Conservation (phyloP, 2,797 vertebrate genomes). For the Ispidina picta region DNA sequence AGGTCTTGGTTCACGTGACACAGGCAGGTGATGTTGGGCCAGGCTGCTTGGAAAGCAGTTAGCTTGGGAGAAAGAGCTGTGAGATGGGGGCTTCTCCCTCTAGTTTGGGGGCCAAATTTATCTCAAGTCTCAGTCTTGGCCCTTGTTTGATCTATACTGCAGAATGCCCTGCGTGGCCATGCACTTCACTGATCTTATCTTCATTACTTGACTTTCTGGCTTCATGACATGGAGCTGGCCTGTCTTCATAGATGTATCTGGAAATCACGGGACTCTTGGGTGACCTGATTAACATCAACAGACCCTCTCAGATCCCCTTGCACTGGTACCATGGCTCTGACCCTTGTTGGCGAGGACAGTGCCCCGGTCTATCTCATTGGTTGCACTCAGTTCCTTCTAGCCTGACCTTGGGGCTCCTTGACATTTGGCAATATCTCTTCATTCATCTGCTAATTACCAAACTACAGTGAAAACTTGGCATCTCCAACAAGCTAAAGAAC, state of each 20-base stretch:
- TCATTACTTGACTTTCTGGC: background rate
- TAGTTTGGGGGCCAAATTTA: background rate
- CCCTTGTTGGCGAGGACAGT: background rate
- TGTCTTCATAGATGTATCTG: accelerated
- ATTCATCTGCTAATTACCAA: background rate
- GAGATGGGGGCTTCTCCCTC: background rate
- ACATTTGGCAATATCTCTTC: background rate
- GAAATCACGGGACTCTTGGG: background rate
- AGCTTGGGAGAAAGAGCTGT: background rate
- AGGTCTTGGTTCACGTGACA: background rate
- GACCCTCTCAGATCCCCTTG: background rate
- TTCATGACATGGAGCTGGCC: background rate
- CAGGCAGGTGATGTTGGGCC: background rate
- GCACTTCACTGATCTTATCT: background rate
- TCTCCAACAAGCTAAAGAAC: background rate
- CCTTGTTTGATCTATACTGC: background rate
- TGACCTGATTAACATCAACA: background rate
- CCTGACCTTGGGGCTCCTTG: background rate
- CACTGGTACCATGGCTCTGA: background rate
- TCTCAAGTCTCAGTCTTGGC: background rate
- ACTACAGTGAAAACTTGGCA: background rate
- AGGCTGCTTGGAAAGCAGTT: background rate
- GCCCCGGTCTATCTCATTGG: background rate
- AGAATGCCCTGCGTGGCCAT: background rate
- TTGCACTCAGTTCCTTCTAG: background rate